These are phyloP conservation scores for Andrena hattorfiana DNA, from an alignment of 2,888 invertebrate genomes.

Conservation along the genomic window DNA sequence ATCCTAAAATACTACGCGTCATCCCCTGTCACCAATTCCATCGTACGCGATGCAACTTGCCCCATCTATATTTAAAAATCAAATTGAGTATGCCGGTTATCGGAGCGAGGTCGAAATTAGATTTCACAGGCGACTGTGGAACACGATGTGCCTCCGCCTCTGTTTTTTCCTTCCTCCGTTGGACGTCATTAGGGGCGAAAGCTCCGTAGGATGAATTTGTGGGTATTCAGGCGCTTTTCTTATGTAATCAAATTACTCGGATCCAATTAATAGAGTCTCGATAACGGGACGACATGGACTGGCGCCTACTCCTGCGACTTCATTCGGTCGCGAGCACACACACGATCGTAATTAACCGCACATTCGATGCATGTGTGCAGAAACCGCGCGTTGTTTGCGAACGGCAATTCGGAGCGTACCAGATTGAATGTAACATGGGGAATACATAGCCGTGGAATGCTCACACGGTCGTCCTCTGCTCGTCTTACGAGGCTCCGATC, in stretches of 20 bases:
- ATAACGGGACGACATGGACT: constrained; percentile 56
- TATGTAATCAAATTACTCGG: constrained; percentile 74
- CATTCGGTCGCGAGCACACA: constrained; percentile 39
- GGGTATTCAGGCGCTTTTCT: constrained; percentile 73
- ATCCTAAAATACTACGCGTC: not conserved
- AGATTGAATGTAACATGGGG: constrained; percentile 65
- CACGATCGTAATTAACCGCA: constrained; percentile 67
- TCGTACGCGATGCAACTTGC: too few species aligned
- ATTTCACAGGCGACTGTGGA: not conserved
- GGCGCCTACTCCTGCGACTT: constrained; percentile 36
- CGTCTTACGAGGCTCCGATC: constrained; percentile 53
- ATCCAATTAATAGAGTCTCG: constrained; percentile 76
- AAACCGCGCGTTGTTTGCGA: constrained; percentile 68
- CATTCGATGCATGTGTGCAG: constrained; percentile 64
- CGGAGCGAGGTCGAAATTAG: not conserved
- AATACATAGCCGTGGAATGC: constrained; percentile 31
- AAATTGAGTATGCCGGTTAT: too few species aligned
- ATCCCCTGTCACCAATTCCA: not conserved
- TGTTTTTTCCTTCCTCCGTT: not conserved
- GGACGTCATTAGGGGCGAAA: constrained; percentile 1
- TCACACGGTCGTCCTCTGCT: constrained; percentile 8
- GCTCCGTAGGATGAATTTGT: constrained; percentile 65
- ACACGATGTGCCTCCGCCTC: not conserved
- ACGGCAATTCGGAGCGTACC: constrained; percentile 64
- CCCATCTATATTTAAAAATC: too few species aligned